phyloP scores from a whole-genome alignment of 2,797 vertebrate species.

The Tinamus major region DNA sequence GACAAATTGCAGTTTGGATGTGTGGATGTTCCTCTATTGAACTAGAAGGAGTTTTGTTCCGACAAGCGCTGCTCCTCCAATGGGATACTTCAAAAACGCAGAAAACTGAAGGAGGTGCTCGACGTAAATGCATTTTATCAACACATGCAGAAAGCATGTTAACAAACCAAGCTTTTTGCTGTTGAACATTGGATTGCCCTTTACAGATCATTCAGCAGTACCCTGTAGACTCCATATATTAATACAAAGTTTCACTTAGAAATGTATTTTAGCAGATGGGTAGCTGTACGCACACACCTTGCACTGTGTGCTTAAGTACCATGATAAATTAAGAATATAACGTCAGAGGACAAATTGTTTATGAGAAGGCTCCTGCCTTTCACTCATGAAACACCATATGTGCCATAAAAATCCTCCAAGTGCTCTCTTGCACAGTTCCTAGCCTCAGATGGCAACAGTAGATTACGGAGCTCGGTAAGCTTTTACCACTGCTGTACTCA shows the following conservation, averaged over 20 bases:
- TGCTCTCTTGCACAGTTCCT: neutral
- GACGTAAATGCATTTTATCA: neutral
- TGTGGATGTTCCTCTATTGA: neutral
- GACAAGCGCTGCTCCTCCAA: neutral
- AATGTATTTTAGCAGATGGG: neutral
- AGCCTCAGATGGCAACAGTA: neutral
- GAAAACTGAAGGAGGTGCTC: neutral
- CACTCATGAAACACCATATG: neutral
- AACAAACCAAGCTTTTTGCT: neutral
- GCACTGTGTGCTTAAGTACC: neutral
- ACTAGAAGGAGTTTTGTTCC: neutral
- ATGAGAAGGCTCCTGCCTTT: neutral
- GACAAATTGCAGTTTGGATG: neutral
- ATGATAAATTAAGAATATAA: neutral
- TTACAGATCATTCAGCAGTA: neutral
- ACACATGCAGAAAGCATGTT: neutral
- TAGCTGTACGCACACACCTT: neutral
- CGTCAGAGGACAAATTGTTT: neutral
- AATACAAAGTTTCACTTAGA: neutral
- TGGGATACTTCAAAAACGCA: neutral
- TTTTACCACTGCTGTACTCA: neutral
- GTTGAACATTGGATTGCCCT: neutral
- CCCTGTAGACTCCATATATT: neutral
- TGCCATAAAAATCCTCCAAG: neutral
- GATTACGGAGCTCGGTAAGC: neutral